phyloP scores from a whole-genome alignment of 2,797 vertebrate species.

The Melanotaenia maccullochi region DNA sequence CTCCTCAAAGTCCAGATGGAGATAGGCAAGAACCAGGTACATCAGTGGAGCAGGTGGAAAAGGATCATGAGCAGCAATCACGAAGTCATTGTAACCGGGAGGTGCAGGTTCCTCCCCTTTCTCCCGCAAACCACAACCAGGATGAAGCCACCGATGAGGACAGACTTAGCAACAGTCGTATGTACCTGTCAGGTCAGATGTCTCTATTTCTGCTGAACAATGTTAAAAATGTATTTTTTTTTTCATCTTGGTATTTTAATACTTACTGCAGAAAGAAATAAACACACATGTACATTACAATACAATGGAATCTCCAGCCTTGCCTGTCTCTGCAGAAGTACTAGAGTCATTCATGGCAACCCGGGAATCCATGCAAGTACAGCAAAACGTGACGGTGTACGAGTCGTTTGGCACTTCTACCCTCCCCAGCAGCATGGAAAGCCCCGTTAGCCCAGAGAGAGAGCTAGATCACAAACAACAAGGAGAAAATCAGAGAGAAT shows the following conservation, averaged over 20 bases:
- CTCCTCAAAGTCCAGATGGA: constrained; percentile 75
- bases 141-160: constrained; percentile 81
- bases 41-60: constrained; percentile 61
- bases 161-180: constrained; percentile 78
- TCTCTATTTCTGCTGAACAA: constrained; percentile 11
- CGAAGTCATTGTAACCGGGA: constrained; percentile 65
- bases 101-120: constrained; percentile 63
- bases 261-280: not conserved
- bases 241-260: not conserved
- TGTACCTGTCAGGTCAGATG: constrained; percentile 85
- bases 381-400: constrained; percentile 86
- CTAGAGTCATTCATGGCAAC: constrained; percentile 87
- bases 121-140: constrained; percentile 82
- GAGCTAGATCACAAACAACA: constrained; percentile 70
- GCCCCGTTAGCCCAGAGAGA: constrained; percentile 76
- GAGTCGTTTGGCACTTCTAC: constrained; percentile 86
- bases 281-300: constrained; percentile 3
- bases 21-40: constrained; percentile 67
- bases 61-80: constrained; percentile 59
- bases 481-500: constrained; percentile 71
- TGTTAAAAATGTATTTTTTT: not conserved
- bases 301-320: constrained; percentile 2
- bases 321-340: constrained; percentile 74
- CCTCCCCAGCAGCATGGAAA: constrained; percentile 82
- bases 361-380: constrained; percentile 86